Evolutionary conservation across 2,113 vertebrate genomes (phyloP).

Genomic region (Cephalopholis sonnerati): DNA sequence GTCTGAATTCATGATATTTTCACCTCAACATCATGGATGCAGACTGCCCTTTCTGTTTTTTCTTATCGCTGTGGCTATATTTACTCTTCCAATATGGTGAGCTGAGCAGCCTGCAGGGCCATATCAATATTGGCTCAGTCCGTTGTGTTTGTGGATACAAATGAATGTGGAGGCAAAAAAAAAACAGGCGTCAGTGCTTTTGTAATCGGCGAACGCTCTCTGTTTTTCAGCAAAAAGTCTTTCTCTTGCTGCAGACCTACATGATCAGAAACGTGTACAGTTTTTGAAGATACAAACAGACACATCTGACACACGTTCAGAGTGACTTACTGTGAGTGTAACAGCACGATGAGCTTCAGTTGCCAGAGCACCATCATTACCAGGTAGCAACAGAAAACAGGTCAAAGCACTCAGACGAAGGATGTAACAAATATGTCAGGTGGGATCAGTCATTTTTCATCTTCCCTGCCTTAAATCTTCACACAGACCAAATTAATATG

Average conservation of each 20-base stretch:
- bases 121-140: slow-evolving; percentile 82
- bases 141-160: slow-evolving; percentile 73
- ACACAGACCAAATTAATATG: neutral
- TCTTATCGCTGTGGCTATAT: slow-evolving; percentile 72
- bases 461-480: neutral
- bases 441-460: slow-evolving; percentile 3
- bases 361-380: slow-evolving; percentile 26
- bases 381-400: slow-evolving; percentile 37
- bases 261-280: neutral
- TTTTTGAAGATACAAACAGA: slow-evolving; percentile 10
- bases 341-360: slow-evolving; percentile 23
- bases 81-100: slow-evolving; percentile 75
- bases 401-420: slow-evolving; percentile 20
- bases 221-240: slow-evolving; percentile 16
- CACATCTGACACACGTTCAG: neutral
- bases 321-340: neutral
- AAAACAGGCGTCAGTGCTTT: slow-evolving; percentile 46
- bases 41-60: slow-evolving; percentile 49
- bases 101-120: slow-evolving; percentile 66
- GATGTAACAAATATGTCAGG: neutral
- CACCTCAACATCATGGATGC: slow-evolving; percentile 13
- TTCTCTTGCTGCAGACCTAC: neutral
- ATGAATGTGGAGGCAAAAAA: slow-evolving; percentile 66
- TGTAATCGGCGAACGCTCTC: slow-evolving; percentile 17
- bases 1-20: slow-evolving; percentile 16